These are phyloP conservation scores for Trididemnum miniatum DNA, from an alignment of 23 tunicate species.

Conservation along the genomic window DNA sequence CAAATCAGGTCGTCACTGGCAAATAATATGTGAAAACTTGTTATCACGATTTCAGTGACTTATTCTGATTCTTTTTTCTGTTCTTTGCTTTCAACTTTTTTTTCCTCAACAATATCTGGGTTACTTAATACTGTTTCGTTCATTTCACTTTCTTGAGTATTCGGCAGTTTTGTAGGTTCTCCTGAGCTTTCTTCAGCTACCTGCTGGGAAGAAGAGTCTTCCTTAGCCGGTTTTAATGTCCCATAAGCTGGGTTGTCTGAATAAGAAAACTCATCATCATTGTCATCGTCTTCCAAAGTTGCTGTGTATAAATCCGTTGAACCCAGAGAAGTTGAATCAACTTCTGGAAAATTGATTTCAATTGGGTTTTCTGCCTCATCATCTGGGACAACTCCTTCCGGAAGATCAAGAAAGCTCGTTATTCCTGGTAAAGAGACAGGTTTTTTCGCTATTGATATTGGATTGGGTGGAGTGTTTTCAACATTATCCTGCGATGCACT, in stretches of 20 bases:
- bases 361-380: constrained; percentile 29
- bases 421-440: constrained; percentile 10
- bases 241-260: constrained; percentile 26
- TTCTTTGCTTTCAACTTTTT: too few relatives aligned
- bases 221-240: constrained; percentile 55
- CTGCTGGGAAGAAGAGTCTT: background rate
- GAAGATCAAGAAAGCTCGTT: constrained; percentile 51
- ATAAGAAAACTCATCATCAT: constrained; percentile 53
- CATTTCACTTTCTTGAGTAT: too few relatives aligned
- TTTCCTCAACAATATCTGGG: too few relatives aligned
- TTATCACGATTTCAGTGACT: too few relatives aligned
- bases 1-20: too few relatives aligned
- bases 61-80: too few relatives aligned
- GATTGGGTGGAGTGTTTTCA: background rate
- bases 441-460: constrained; percentile 17
- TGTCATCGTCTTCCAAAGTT: constrained; percentile 14
- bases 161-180: too few relatives aligned
- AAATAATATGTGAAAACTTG: too few relatives aligned
- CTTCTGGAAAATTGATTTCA: constrained; percentile 25
- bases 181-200: background rate
- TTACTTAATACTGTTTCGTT: too few relatives aligned
- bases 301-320: too few relatives aligned
- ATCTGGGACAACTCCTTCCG: constrained; percentile 69
- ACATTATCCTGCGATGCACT: constrained; percentile 15
- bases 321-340: constrained; percentile 30